Conservation (phyloP, 2,888 invertebrate species). For the Drosophila meridiana region DNA sequence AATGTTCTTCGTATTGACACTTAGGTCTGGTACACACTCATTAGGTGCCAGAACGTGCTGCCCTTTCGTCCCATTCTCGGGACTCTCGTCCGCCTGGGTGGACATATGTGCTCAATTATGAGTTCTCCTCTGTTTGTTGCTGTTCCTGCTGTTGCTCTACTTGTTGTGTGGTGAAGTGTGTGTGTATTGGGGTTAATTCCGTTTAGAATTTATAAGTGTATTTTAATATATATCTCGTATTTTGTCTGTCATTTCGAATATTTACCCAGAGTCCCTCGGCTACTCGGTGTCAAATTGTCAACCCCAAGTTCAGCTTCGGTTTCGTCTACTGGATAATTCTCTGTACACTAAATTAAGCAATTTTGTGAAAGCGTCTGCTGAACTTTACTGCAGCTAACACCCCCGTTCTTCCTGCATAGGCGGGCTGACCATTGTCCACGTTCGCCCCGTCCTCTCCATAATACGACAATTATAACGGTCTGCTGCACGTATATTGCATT, state of each 20-base stretch:
- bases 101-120: conserved; percentile 36
- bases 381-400: conserved; percentile 31
- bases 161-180: conserved; percentile 7
- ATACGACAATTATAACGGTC: conserved; percentile 79
- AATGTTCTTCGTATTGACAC: conserved; percentile 12
- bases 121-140: background rate
- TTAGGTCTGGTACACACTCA: conserved; percentile 1
- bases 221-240: conserved; percentile 6
- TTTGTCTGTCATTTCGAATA: conserved; percentile 19
- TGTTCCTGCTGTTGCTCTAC: background rate
- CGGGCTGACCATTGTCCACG: conserved; percentile 29
- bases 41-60: conserved; percentile 5
- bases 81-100: conserved; percentile 9
- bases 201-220: conserved; percentile 16
- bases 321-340: conserved; percentile 61
- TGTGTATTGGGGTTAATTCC: conserved; percentile 12
- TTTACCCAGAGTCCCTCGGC: conserved; percentile 11
- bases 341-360: conserved; percentile 79
- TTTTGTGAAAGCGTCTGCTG: conserved; percentile 56
- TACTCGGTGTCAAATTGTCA: conserved; percentile 30
- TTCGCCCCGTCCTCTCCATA: conserved; percentile 41
- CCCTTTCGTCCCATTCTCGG: background rate
- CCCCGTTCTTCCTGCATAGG: background rate
- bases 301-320: conserved; percentile 21
- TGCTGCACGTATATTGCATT: conserved; percentile 74